Base-by-base conservation (phyloP, 2,113 vertebrate genomes). In the Malurus alboscapulatus region DNA sequence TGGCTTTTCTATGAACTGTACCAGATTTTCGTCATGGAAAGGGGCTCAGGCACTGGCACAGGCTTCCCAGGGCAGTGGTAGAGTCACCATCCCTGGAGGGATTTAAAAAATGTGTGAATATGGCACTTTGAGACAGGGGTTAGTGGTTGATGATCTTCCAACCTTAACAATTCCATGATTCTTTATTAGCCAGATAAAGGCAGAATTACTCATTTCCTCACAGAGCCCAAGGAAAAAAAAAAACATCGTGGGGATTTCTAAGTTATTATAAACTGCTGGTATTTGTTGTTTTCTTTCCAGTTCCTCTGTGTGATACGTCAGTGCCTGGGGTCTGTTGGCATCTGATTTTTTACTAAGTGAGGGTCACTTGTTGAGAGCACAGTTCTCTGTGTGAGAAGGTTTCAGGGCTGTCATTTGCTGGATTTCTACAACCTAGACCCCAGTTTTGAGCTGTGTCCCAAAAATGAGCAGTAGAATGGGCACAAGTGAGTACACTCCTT, bases 321-420 rank as follows among this genome's bases (percentile, higher is more conserved):
- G 2, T 30, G 19, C 1, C 0, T 73, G 59, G 42, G 25, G 10
- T 44, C 68, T 85, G 51, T 7, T 74, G 58, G 71, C 17, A 14
- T 61, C 20, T 27, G 8, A 42, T 24, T 69, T 77, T 61, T 17
- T 45, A n/a, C 17, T 0, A 0, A 73, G 34, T 3, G 17, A 45
- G 17, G 40, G 55, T 77, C 38, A 10, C 40, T 81, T 45, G 19
- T 62, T 54, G 24, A 47, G 66, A 74, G 40, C 61, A 27, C 7
- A 4, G 25, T 29, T 58, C 34, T 54, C 2, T 18, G 16, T 36
- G 69, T 82, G 40, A 68, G 0, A 2, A 1, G 30, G 1, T 21
- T 22, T 45, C 32, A 34, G 61, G 74, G 34, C 63, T 92, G 69
- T 21, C 29, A 20, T 10, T 36, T 42, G 17, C 71, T 65, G 54